Evolutionary conservation across 2,888 invertebrate species (phyloP).

Genomic region (Leucozona laternaria): DNA sequence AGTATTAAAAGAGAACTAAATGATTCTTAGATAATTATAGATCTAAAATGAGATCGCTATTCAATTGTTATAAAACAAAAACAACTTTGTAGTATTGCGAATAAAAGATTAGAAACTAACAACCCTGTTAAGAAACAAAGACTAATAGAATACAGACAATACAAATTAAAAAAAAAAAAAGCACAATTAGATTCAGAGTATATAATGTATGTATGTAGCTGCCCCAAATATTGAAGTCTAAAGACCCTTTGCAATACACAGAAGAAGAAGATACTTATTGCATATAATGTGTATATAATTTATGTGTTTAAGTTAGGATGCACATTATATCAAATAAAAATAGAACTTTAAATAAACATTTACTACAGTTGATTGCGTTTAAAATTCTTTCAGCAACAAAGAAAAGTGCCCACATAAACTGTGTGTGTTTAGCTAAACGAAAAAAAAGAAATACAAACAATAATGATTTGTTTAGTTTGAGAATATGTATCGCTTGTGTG

Average conservation of each 20-base stretch:
- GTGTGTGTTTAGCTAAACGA: neutral
- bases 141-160: neutral
- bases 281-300: slow-evolving; percentile 2
- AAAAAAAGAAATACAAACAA: neutral
- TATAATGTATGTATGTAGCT: neutral
- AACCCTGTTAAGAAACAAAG: neutral
- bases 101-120: neutral
- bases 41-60: neutral
- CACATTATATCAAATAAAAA: slow-evolving; percentile 19
- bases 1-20: neutral
- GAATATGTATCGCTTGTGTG: neutral
- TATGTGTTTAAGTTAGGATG: neutral
- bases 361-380: neutral
- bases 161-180: neutral
- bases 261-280: neutral
- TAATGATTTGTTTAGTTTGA: slow-evolving; percentile 48
- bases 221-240: neutral
- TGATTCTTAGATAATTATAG: neutral
- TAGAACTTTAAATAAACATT: slow-evolving; percentile 14
- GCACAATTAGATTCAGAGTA: neutral
- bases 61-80: neutral
- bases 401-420: neutral
- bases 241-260: slow-evolving; percentile 7
- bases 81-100: neutral
- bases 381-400: neutral